A percentile compares a stretch with the other conserved stretches of the same genome.
Evolutionary conservation across 2,797 vertebrate genomes (phyloP).

Genomic region (Danio albolineatus): DNA sequence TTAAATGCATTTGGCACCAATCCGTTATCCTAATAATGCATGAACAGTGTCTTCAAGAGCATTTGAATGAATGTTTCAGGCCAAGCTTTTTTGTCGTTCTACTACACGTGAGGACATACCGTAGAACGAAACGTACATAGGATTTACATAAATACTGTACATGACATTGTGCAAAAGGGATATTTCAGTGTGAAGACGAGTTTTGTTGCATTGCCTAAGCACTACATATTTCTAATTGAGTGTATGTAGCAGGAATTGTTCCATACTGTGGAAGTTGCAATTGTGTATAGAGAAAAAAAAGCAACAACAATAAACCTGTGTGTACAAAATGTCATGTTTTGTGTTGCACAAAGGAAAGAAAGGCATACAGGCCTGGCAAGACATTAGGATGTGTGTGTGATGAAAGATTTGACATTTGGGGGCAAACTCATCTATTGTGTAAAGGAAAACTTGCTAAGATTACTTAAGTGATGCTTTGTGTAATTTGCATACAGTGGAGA

Average conservation of each 20-base stretch:
- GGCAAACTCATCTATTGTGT: not conserved
- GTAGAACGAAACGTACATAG: too few species aligned
- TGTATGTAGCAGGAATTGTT: not conserved
- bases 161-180: too few species aligned
- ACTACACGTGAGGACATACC: too few species aligned
- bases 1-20: not conserved
- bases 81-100: too few species aligned
- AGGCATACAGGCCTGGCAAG: not conserved
- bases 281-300: not conserved
- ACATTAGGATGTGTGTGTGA: not conserved
- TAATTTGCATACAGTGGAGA: not conserved
- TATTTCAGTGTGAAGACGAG: too few species aligned
- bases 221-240: too few species aligned
- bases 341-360: not conserved
- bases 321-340: not conserved
- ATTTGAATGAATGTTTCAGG: not conserved
- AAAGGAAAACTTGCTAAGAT: not conserved
- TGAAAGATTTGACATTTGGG: not conserved
- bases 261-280: not conserved
- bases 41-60: not conserved
- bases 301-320: not conserved
- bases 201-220: too few species aligned
- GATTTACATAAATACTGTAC: too few species aligned
- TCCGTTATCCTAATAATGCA: not conserved
- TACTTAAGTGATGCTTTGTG: slow-evolving; percentile 22